phyloP scores from a whole-genome alignment of 2,888 invertebrate species.

The Diaprepes abbreviatus region DNA sequence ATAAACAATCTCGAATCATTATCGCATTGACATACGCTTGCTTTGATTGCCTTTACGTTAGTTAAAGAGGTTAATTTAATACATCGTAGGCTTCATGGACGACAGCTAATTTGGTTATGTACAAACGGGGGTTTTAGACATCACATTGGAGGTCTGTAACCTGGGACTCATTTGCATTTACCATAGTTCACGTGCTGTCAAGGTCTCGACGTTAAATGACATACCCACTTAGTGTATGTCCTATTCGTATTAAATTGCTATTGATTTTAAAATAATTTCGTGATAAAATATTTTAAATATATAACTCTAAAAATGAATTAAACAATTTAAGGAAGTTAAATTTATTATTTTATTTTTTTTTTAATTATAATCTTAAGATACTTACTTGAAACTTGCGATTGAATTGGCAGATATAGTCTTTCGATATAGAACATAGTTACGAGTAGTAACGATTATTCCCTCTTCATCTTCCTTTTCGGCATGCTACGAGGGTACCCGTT shows the following conservation, averaged over 20 bases:
- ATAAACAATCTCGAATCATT: not conserved
- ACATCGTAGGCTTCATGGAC: conserved; percentile 2
- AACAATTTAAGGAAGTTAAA: too few species aligned
- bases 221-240: not conserved
- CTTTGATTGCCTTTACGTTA: not conserved
- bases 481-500: too few species aligned
- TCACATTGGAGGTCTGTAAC: conserved; percentile 15
- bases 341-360: too few species aligned
- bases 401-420: too few species aligned
- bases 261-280: not conserved
- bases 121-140: not conserved
- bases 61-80: conserved; percentile 8
- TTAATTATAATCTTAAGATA: too few species aligned
- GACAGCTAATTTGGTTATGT: conserved; percentile 15
- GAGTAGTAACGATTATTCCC: too few species aligned
- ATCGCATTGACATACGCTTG: not conserved
- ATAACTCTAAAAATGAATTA: too few species aligned
- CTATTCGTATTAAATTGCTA: not conserved
- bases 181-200: not conserved
- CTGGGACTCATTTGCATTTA: conserved; percentile 10
- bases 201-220: not conserved
- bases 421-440: too few species aligned
- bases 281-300: too few species aligned
- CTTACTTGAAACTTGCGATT: too few species aligned
- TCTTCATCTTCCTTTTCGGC: too few species aligned